A percentile compares a stretch with the other conserved stretches of the same genome.
Evolutionary conservation across 2,113 vertebrate species (phyloP).

Genomic region (Clupea harengus): DNA sequence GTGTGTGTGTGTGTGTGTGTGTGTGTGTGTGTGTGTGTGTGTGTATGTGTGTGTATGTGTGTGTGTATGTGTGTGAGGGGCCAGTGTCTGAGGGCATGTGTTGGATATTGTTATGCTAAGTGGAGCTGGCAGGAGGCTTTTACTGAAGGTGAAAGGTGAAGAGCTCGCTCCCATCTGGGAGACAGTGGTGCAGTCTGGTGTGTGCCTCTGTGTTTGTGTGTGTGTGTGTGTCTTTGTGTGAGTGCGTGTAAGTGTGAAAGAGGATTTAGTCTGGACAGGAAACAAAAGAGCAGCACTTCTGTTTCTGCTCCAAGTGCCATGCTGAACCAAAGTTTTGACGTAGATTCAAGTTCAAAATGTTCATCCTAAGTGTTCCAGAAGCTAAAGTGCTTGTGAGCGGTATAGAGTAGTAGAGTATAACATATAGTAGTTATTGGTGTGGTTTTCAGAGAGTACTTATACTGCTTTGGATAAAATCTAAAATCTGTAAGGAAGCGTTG

Average conservation of each 20-base stretch:
- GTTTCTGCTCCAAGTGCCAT: neutral
- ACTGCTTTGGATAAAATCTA: neutral
- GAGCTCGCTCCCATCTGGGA: slow-evolving; percentile 38
- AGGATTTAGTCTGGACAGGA: neutral
- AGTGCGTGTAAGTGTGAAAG: neutral
- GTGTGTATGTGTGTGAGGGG: neutral
- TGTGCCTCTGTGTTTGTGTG: neutral
- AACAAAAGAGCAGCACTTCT: slow-evolving; percentile 21
- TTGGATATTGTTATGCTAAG: slow-evolving; percentile 40
- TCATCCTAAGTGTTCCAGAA: neutral
- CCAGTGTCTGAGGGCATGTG: slow-evolving; percentile 30
- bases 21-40: slow-evolving; percentile 25
- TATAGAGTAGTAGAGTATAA: neutral
- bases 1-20: slow-evolving; percentile 22
- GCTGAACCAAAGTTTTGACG: too few relatives aligned
- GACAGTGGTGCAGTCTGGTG: neutral
- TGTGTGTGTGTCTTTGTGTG: neutral
- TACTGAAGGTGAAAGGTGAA: slow-evolving; percentile 39
- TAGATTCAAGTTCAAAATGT: neutral
- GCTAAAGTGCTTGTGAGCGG: neutral
- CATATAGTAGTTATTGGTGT: neutral
- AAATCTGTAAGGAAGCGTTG: neutral
- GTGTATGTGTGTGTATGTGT: neutral
- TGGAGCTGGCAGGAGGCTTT: slow-evolving; percentile 36
- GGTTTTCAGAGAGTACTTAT: neutral